These are phyloP conservation scores for Microctenopoma stevenorrisi DNA, from an alignment of 2,797 vertebrate species.

Conservation along the genomic window DNA sequence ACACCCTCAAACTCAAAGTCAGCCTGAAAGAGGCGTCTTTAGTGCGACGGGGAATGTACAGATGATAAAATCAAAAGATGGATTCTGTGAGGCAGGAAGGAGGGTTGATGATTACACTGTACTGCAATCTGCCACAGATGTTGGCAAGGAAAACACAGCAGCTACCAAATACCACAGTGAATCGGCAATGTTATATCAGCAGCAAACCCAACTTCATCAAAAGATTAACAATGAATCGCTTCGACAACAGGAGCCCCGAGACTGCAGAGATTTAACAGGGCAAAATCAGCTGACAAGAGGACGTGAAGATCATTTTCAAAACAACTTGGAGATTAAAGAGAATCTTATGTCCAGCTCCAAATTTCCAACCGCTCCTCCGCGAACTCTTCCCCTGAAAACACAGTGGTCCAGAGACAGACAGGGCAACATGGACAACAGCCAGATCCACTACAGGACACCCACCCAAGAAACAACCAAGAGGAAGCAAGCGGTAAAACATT, in stretches of 20 bases:
- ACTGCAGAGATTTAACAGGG: conserved; percentile 51
- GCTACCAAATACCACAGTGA: conserved; percentile 25
- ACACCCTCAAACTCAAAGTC: conserved; percentile 56
- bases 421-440: conserved; percentile 75
- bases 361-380: conserved; percentile 70
- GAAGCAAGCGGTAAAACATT: conserved; percentile 86
- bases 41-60: conserved; percentile 46
- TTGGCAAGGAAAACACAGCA: conserved; percentile 32
- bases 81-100: conserved; percentile 52
- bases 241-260: conserved; percentile 58
- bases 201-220: conserved; percentile 32
- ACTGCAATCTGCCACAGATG: conserved; percentile 28
- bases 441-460: conserved; percentile 78
- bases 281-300: conserved; percentile 54
- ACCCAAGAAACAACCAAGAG: conserved; percentile 80
- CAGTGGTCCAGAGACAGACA: conserved; percentile 80
- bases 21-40: conserved; percentile 39
- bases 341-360: conserved; percentile 47
- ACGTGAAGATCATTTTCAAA: conserved; percentile 60
- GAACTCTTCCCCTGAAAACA: conserved; percentile 77
- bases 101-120: conserved; percentile 30
- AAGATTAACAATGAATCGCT: conserved; percentile 36
- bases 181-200: conserved; percentile 27
- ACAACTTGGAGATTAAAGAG: conserved; percentile 61
- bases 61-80: conserved; percentile 51